These are phyloP conservation scores for Panthera leo DNA, from an alignment of 2,113 vertebrate genomes.

Conservation along the genomic window DNA sequence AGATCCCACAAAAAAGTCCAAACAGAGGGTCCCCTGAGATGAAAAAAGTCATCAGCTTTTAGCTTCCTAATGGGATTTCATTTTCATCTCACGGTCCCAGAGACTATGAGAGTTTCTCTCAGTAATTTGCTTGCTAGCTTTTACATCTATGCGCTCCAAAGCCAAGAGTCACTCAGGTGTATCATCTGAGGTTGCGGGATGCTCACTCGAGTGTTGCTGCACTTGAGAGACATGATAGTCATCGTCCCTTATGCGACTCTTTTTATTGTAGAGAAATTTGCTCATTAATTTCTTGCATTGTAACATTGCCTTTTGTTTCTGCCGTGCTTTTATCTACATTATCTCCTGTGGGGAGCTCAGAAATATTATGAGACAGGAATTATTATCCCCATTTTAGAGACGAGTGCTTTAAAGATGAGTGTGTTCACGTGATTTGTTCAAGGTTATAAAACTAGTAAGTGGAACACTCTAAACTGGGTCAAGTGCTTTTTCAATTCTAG, in stretches of 20 bases:
- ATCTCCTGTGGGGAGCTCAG: background rate
- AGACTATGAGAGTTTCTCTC: background rate
- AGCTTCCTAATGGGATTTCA: background rate
- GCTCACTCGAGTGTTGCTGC: background rate
- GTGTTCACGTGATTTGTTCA: background rate
- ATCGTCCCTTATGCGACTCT: background rate
- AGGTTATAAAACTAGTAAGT: constrained; percentile 19
- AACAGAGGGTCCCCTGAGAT: background rate
- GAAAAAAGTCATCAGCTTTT: background rate
- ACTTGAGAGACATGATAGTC: background rate
- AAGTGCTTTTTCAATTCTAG: background rate
- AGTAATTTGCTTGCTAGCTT: background rate
- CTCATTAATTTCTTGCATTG: constrained; percentile 10
- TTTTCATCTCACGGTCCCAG: background rate
- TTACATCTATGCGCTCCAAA: background rate
- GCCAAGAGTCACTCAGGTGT: background rate
- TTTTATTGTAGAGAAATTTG: background rate
- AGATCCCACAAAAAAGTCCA: background rate
- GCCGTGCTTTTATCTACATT: background rate
- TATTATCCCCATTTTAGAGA: constrained; percentile 57
- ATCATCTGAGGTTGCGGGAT: background rate
- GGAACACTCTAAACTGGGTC: background rate
- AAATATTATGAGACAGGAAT: background rate
- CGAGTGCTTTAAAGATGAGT: constrained; percentile 6
- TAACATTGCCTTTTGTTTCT: background rate